Base-by-base conservation (phyloP, 2,888 invertebrate genomes). In the Cerceris rybyensis region DNA sequence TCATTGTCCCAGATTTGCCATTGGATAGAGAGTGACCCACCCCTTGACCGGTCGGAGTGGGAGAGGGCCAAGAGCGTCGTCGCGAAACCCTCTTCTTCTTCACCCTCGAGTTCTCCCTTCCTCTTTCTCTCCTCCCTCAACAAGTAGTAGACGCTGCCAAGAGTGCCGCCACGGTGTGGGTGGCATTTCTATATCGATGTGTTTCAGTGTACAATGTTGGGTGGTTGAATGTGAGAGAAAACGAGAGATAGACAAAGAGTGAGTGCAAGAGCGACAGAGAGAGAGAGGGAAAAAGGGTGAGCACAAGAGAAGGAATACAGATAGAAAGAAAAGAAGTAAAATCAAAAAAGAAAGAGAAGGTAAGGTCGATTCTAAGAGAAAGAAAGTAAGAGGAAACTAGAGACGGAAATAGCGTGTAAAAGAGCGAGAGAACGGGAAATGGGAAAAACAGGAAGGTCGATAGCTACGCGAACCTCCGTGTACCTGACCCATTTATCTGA, bases 1-100 rank as follows among this genome's bases (percentile, higher is more conserved):
- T 90, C 88, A 90, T 90, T 91, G 91, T 89, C 91, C 91, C 87
- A 91, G 90, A 90, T 91, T 90, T 78, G 73, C 67, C 83, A 82
- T 83, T 87, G 83, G 84, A 77, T 82, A 85, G 81, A 85, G 83
- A 82, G 77, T 82, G 76, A 83, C 81, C 83, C 85, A 86, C 85
- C 82, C 85, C 83, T 79, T 84, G 85, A 85, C 87, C 82, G 81
- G 61, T 60, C 69, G 72, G 52, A 77, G 75, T 69, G 71, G 63
- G 71, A 73, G 81, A 71, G 74, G 76, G 68, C 67, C 70, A 72
- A 74, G 74, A 74, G 82, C 84, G 77, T 79, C 75, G 83, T 71
- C 75, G 72, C 60, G 60, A 82, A 73, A 73, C 68, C 64, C 70
- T 75, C 58, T 63, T 58, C 55, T 50, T 61, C 46, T 43, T 64